Percentiles rank a stretch among this genome's conserved stretches.
Conservation (phyloP, 1,140 invertebrate genomes). For the Aphaenogaster floridana region DNA sequence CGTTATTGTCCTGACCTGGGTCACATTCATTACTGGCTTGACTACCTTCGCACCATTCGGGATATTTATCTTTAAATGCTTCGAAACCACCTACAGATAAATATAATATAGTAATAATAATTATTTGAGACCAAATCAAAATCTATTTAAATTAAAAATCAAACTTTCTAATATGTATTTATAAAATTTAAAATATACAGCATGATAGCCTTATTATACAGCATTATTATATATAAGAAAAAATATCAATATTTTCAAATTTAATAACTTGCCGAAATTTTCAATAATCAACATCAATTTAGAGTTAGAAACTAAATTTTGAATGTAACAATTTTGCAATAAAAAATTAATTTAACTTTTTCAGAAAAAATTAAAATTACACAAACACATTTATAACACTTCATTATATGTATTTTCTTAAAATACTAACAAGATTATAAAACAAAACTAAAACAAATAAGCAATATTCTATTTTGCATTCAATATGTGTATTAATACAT, state of each 20-base stretch:
- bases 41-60: constrained; percentile 94
- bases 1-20: constrained; percentile 83
- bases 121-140: not conserved
- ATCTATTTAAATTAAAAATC: not conserved
- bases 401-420: not conserved
- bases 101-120: constrained; percentile 7
- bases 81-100: constrained; percentile 93
- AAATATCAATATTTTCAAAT: constrained; percentile 12
- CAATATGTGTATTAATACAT: constrained; percentile 26
- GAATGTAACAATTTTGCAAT: not conserved
- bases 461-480: not conserved
- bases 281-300: not conserved
- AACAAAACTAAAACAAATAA: not conserved
- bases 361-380: constrained; percentile 10
- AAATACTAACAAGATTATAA: not conserved
- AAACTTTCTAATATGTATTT: constrained; percentile 6
- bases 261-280: constrained; percentile 10
- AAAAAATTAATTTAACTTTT: not conserved
- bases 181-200: not conserved
- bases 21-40: constrained; percentile 80
- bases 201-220: not conserved
- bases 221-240: constrained; percentile 4
- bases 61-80: constrained; percentile 93
- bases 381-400: not conserved
- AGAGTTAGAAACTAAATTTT: not conserved